Base-by-base conservation (phyloP, 2,113 vertebrate genomes). In the Nothocercus julius region DNA sequence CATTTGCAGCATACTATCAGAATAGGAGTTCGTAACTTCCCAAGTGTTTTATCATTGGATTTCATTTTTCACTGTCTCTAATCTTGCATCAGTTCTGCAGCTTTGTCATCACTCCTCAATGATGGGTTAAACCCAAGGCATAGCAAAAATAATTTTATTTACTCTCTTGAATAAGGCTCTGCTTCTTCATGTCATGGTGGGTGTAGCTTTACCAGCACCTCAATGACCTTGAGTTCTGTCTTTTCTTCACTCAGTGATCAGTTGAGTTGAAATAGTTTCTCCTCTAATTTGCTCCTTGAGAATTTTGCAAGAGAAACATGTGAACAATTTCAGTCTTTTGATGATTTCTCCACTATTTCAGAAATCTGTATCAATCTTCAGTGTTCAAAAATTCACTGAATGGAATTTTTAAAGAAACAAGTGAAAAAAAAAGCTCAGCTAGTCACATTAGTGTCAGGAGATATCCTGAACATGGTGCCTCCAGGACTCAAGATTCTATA, bases 141-240 rank as follows among this genome's bases (percentile, higher is more conserved):
- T 1, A 7, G 7, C 5, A 56, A 22, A 2, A 20, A 62, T 62
- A 68, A 69, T 62, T 69, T 51, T 0, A 11, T 20, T 30, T 5
- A 9, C 79, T 80, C 77, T 49, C 12, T 74, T 79, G 2, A 1
- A 25, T 24, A 72, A 61, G 17, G 6, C 1, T 64, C 25, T 85
- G 15, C 7, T 9, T 3, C 18, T 86, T 70, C 15, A 17, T n/a
- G 7, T 38, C 16, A 13, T 44, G 4, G 19, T 70, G 7, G 1
- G 2, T 54, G 5, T 24, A n/a, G 1, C 53, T 74, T 67, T 2
- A 6, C 3, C 8, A 74, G 22, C 4, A 27, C 10, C 6, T 58
- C 13, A n/a, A 21, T 5, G 1, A 27, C 14, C 17, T 38, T 84
- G 16, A 45, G 10, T 24, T 70, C 6, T 47, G 12, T 21, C 24